These are phyloP conservation scores for Ferdinandea cuprea DNA, from an alignment of 2,888 invertebrate genomes.

Conservation along the genomic window DNA sequence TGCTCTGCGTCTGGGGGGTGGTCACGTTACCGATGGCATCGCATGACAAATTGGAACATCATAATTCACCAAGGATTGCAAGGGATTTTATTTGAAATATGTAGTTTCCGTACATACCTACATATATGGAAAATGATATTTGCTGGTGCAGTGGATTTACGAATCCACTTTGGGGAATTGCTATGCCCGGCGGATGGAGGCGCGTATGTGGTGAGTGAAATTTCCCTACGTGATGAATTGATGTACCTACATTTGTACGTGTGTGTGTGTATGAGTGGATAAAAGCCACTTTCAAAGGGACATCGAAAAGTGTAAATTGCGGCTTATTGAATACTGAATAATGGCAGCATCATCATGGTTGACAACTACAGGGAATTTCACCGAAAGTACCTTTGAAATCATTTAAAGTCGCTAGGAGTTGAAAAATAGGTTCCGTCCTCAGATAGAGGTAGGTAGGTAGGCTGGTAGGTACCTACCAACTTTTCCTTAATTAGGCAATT, in stretches of 20 bases:
- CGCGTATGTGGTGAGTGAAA: background rate
- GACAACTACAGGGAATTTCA: background rate
- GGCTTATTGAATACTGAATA: background rate
- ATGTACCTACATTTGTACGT: background rate
- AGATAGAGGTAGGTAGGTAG: no score
- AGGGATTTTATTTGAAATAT: constrained; percentile 36
- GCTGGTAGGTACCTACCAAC: no score
- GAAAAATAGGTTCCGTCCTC: no score
- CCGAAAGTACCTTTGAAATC: background rate
- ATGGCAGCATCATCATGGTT: no score
- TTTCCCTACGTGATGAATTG: constrained; percentile 8
- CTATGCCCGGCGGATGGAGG: background rate
- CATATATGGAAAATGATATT: constrained; percentile 11
- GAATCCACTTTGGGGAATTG: constrained; percentile 15
- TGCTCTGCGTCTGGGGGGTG: constrained; percentile 1
- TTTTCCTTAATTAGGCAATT: constrained; percentile 42
- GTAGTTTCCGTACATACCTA: no score
- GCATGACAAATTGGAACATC: constrained; percentile 50
- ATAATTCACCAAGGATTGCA: constrained; percentile 40
- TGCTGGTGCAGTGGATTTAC: constrained; percentile 4
- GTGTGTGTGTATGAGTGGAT: background rate
- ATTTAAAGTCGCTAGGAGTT: no score
- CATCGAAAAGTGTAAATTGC: background rate
- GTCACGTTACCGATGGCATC: constrained; percentile 26
- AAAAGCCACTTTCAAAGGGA: background rate